phyloP scores from a whole-genome alignment of 2,113 vertebrate species.

The Vulpes vulpes region DNA sequence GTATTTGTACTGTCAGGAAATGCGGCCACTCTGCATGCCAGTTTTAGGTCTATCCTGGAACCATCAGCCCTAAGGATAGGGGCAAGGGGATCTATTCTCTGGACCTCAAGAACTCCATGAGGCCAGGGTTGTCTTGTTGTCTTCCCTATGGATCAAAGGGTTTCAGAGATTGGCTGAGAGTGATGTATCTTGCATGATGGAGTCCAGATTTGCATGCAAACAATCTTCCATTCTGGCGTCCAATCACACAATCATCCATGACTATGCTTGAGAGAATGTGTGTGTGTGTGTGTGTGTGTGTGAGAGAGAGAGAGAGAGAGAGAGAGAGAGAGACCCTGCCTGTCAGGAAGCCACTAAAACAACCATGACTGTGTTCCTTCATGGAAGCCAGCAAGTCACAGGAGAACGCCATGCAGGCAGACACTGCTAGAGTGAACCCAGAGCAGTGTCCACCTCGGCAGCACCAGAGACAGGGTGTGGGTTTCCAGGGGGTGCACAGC shows the following conservation, averaged over 20 bases:
- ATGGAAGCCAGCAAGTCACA: accelerated
- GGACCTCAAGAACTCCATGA: too few relatives aligned
- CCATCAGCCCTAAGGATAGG: accelerated
- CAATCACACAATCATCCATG: neutral
- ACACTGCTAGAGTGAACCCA: accelerated
- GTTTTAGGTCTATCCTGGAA: too few relatives aligned
- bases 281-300: too few relatives aligned
- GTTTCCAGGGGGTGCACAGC: too few relatives aligned
- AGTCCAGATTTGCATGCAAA: accelerated
- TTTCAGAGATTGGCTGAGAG: accelerated
- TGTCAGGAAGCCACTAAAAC: too few relatives aligned
- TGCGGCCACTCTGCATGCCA: accelerated
- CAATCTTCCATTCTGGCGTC: accelerated
- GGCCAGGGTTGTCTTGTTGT: accelerated
- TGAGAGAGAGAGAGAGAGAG: too few relatives aligned
- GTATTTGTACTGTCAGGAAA: accelerated
- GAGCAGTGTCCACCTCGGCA: accelerated
- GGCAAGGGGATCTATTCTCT: too few relatives aligned
- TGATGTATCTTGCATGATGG: accelerated
- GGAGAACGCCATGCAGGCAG: accelerated
- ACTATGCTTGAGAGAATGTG: neutral
- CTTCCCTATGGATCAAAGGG: accelerated
- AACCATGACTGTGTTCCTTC: accelerated
- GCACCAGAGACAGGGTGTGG: accelerated
- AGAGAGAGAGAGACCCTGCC: accelerated